These are phyloP conservation scores for Streptopelia turtur DNA, from an alignment of 2,797 vertebrate genomes.

Conservation along the genomic window DNA sequence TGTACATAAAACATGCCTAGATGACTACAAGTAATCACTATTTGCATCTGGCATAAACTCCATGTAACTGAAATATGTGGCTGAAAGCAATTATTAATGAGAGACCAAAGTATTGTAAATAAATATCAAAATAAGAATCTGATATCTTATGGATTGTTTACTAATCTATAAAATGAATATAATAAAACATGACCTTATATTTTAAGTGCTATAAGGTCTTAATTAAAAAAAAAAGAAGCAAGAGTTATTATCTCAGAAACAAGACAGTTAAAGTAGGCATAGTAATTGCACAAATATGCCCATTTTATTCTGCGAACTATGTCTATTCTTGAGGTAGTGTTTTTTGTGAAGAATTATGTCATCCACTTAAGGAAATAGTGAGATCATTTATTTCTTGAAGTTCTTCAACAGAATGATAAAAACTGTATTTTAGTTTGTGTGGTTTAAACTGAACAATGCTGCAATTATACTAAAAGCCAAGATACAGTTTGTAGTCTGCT, in stretches of 20 bases:
- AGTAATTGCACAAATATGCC: neutral
- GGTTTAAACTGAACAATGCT: neutral
- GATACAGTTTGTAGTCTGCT: slow-evolving; percentile 39
- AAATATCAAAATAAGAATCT: neutral
- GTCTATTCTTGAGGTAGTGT: neutral
- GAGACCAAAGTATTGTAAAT: neutral
- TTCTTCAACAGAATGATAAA: slow-evolving; percentile 60
- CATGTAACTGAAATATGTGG: neutral
- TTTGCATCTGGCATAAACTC: neutral
- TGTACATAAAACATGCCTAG: neutral
- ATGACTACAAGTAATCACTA: neutral
- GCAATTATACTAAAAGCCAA: slow-evolving; percentile 1
- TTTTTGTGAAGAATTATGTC: slow-evolving; percentile 16
- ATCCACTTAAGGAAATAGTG: slow-evolving; percentile 39
- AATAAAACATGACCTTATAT: neutral
- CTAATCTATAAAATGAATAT: neutral
- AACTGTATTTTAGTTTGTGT: slow-evolving; percentile 16
- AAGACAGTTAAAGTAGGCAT: neutral
- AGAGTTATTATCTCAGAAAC: neutral
- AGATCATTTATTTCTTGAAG: slow-evolving; percentile 61
- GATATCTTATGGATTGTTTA: neutral
- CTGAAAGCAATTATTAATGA: neutral
- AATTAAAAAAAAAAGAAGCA: neutral
- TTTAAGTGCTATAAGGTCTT: neutral
- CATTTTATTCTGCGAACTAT: neutral